phyloP scores from a whole-genome alignment of 2,888 invertebrate genomes.

The Sturmia bella region DNA sequence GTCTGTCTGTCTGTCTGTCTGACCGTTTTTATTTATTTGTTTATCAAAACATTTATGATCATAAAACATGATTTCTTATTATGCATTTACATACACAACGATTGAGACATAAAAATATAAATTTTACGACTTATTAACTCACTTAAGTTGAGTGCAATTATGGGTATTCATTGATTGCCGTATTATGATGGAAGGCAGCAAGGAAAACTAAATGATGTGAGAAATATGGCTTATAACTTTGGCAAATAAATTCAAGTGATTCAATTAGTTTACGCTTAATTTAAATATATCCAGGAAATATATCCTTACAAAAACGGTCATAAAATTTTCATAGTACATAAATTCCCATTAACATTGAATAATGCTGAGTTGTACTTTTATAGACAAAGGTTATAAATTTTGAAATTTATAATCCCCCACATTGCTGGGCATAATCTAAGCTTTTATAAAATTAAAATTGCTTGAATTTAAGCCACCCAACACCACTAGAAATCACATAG shows the following conservation, averaged over 20 bases:
- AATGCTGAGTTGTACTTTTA: no score
- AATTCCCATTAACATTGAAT: no score
- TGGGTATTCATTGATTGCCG: slow-evolving; percentile 37
- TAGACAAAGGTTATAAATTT: no score
- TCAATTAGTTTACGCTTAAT: background rate
- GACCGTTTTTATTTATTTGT: slow-evolving; percentile 26
- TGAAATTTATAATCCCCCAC: no score
- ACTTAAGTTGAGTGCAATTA: slow-evolving; percentile 22
- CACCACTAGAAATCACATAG: background rate
- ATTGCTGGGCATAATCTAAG: no score
- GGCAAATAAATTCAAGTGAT: background rate
- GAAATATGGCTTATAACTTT: background rate
- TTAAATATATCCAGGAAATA: background rate
- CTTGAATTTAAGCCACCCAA: no score
- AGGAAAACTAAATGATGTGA: background rate
- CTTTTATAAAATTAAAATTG: no score
- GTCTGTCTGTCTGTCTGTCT: no score
- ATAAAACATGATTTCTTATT: slow-evolving; percentile 57
- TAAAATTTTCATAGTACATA: no score
- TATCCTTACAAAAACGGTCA: no score
- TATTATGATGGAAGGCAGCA: slow-evolving; percentile 3
- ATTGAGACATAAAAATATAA: slow-evolving; percentile 42
- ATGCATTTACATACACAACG: background rate
- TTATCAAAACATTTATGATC: slow-evolving; percentile 46
- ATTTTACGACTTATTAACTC: slow-evolving; percentile 50